phyloP scores from a whole-genome alignment of 1,140 invertebrate genomes.

The Drosophila kepulauana region DNA sequence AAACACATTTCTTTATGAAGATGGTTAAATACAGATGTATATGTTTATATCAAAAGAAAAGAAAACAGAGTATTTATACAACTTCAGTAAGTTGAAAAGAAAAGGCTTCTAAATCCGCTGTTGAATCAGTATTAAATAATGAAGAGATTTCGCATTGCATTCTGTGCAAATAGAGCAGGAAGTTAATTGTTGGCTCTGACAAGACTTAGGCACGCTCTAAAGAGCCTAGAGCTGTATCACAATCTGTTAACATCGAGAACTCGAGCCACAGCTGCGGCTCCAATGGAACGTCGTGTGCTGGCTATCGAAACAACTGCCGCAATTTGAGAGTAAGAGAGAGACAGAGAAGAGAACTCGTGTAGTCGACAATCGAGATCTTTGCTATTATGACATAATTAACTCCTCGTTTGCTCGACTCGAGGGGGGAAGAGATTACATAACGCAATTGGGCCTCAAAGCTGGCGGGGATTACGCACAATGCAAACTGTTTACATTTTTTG shows the following conservation, averaged over 20 bases:
- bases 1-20: neutral
- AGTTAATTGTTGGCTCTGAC: slow-evolving; percentile 7
- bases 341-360: slow-evolving; percentile 17
- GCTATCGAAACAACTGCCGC: slow-evolving; percentile 38
- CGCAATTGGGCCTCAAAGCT: slow-evolving; percentile 42
- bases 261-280: slow-evolving; percentile 37
- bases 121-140: slow-evolving; percentile 1
- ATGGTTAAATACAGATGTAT: neutral
- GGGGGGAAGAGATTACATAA: slow-evolving; percentile 63
- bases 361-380: slow-evolving; percentile 43
- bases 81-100: neutral
- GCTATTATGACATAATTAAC: slow-evolving; percentile 81
- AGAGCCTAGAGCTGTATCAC: neutral
- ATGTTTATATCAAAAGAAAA: neutral
- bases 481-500: slow-evolving; percentile 77
- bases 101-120: neutral
- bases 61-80: neutral
- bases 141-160: neutral
- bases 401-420: slow-evolving; percentile 64
- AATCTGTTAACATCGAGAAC: neutral
- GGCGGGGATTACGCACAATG: slow-evolving; percentile 71
- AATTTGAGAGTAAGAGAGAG: slow-evolving; percentile 1
- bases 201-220: slow-evolving; percentile 24
- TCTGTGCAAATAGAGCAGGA: slow-evolving; percentile 10
- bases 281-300: slow-evolving; percentile 45